Evolutionary conservation across 1,140 invertebrate species (phyloP), one percentile per base, ranked within the genome.

Genomic region (Bombyx mandarina): DNA sequence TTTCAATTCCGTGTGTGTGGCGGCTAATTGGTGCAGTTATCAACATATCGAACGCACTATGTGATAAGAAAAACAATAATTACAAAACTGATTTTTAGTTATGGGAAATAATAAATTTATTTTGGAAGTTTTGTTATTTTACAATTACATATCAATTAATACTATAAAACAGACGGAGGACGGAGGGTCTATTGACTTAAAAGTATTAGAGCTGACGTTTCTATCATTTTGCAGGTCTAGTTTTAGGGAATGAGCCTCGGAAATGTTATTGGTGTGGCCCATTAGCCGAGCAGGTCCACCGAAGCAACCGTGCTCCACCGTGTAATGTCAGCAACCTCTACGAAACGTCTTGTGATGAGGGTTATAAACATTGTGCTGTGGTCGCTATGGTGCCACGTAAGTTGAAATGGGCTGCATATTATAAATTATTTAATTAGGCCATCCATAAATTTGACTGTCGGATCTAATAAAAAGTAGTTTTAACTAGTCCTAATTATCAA

Each of bases 191-290:
- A 1, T 35, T 3, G 26, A 35, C 26, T 35, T 35, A 5, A 35
- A 35, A 35, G 26, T 35, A 35, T 35, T 35, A 35, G 26, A 3
- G 26, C 26, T 35, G 26, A 35, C 0, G 4, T 35, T 35, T 35
- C 1, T 35, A 35, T 35, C 4, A 35, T 35, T 35, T 35, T 35
- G 26, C 26, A 35, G 26, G 26, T 35, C 26, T 35, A 35, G 26
- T 35, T 35, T 35, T 35, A 35, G 26, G 26, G 4, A 35, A 35
- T 43, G 50, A 46, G 43, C 50, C 51, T 35, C 7, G 8, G 0
- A 70, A 70, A 7, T 87, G 84, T 61, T 79, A 78, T 62, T 87
- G 83, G 84, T 87, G 84, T 60, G 84, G 84, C 0, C 84, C 84
- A 6, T 74, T 85, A 8, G 84, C 82, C 0, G 82, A 87, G 46